A percentile compares a stretch with the other conserved stretches of the same genome.
Evolutionary conservation across 2,888 invertebrate species (phyloP).

Genomic region (Asteroscopus sphinx): DNA sequence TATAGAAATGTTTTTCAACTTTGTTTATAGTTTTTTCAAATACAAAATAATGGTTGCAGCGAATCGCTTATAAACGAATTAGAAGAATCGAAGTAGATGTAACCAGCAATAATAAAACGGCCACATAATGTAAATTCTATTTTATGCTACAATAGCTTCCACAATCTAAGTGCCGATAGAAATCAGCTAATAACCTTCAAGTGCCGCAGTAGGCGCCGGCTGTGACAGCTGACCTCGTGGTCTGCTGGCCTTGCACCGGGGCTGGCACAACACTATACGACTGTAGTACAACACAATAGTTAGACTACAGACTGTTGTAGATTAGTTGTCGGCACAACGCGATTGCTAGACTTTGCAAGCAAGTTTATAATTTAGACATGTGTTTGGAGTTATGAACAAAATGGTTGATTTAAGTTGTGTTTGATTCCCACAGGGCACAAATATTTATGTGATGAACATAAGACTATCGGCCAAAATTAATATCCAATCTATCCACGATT

Average conservation of each 20-base stretch:
- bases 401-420: no score
- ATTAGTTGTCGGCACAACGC: conserved; percentile 37
- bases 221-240: conserved; percentile 48
- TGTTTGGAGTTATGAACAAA: no score
- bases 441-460: no score
- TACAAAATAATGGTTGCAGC: not conserved
- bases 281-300: conserved; percentile 14
- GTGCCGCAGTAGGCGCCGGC: conserved; percentile 36
- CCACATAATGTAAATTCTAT: not conserved
- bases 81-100: no score
- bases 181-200: conserved; percentile 38
- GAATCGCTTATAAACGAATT: not conserved
- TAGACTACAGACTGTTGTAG: conserved; percentile 31
- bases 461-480: no score
- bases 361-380: conserved; percentile 25
- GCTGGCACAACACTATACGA: conserved; percentile 8
- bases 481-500: no score
- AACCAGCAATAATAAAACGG: no score
- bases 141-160: conserved; percentile 1
- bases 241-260: conserved; percentile 41
- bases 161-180: conserved; percentile 30
- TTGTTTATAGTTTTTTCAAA: conserved; percentile 13
- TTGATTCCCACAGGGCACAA: no score
- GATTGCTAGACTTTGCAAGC: conserved; percentile 9
- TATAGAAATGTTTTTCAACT: conserved; percentile 10